A percentile compares a stretch with the other conserved stretches of the same genome.
phyloP scores from a whole-genome alignment of 2,888 invertebrate species.

The Mythimna vitellina region DNA sequence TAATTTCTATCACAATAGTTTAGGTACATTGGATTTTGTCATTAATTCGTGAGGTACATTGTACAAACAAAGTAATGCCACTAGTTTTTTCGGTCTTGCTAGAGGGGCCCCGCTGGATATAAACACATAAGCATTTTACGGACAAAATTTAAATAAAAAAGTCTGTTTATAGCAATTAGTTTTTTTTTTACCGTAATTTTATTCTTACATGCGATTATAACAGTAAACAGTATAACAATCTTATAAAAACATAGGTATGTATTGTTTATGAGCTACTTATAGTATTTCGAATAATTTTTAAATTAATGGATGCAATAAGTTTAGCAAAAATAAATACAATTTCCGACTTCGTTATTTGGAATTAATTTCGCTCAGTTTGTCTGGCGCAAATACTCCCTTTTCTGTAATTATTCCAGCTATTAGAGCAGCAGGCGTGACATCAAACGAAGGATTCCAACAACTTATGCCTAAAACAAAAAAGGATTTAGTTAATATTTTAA shows the following conservation, averaged over 20 bases:
- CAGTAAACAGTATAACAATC: constrained; percentile 66
- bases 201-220: constrained; percentile 68
- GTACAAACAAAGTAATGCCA: too few species aligned
- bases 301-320: constrained; percentile 51
- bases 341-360: constrained; percentile 59
- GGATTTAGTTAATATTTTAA: not conserved
- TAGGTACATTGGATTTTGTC: too few species aligned
- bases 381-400: constrained; percentile 95
- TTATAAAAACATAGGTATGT: constrained; percentile 66
- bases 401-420: constrained; percentile 99
- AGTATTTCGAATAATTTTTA: constrained; percentile 59
- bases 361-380: constrained; percentile 79
- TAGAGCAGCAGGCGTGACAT: constrained; percentile 97
- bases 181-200: constrained; percentile 62
- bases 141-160: constrained; percentile 12
- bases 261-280: constrained; percentile 54
- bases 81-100: too few species aligned
- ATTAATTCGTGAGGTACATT: too few species aligned
- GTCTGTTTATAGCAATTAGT: not conserved
- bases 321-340: constrained; percentile 44
- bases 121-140: too few species aligned
- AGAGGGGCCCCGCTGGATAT: too few species aligned
- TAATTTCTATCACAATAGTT: too few species aligned
- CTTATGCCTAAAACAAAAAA: constrained; percentile 92
- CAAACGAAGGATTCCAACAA: constrained; percentile 99